phyloP scores from a whole-genome alignment of 2,113 vertebrate genomes.

The Martes martes region DNA sequence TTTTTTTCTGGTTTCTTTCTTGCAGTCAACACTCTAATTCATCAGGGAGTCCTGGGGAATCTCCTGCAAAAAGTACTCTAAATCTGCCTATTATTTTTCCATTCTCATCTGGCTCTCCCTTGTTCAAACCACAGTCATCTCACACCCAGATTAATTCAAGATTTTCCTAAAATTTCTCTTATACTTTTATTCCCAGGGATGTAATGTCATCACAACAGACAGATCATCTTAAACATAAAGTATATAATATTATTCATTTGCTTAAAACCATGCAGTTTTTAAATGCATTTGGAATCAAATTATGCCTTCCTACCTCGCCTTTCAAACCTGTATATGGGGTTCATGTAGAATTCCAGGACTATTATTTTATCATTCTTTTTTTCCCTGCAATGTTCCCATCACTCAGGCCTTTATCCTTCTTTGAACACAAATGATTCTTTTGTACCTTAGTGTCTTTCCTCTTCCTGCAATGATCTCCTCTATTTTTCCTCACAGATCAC shows the following conservation, averaged over 20 bases:
- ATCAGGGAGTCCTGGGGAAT: not conserved
- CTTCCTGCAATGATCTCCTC: not conserved
- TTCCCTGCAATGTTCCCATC: not conserved
- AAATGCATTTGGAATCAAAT: not conserved
- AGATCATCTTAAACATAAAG: not conserved
- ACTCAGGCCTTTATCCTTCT: not conserved
- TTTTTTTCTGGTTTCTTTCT: not conserved
- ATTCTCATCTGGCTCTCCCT: not conserved
- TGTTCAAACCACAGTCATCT: not conserved
- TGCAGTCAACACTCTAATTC: not conserved
- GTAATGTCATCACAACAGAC: not conserved
- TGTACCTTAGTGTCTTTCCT: too few relatives aligned
- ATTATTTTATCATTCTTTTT: not conserved
- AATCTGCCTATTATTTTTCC: not conserved
- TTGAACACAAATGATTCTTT: not conserved
- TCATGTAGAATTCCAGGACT: not conserved
- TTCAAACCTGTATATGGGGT: not conserved
- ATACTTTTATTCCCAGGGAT: not conserved
- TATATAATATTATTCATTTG: not conserved
- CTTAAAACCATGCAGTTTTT: not conserved
- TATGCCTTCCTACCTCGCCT: not conserved
- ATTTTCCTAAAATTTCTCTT: not conserved
- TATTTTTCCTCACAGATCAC: not conserved
- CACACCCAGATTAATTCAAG: not conserved
- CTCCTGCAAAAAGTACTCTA: not conserved